These are phyloP conservation scores for Amiota minor DNA, from an alignment of 2,888 invertebrate species.

Conservation along the genomic window DNA sequence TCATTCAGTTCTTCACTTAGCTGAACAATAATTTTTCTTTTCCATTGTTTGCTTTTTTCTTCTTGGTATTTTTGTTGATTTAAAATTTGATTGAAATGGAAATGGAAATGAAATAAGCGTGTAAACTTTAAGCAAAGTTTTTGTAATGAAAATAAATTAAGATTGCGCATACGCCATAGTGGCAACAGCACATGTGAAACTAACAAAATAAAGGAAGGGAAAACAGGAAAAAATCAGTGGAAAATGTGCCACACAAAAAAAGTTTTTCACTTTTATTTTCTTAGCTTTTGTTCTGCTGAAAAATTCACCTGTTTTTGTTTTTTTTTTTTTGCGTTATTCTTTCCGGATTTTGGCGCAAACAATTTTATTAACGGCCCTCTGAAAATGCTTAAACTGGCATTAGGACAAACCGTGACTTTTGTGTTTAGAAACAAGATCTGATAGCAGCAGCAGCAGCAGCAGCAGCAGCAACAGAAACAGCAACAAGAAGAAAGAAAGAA, in stretches of 20 bases:
- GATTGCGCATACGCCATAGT: background rate
- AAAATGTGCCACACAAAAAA: no score
- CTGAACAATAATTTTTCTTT: background rate
- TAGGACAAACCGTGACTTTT: constrained; percentile 39
- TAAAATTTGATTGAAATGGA: background rate
- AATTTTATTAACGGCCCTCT: constrained; percentile 51
- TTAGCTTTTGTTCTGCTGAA: no score
- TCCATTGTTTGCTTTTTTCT: background rate
- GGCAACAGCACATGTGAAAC: no score
- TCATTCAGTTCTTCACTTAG: no score
- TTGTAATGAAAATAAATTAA: no score
- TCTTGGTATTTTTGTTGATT: background rate
- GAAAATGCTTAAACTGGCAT: constrained; percentile 51
- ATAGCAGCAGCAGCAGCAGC: constrained; percentile 32
- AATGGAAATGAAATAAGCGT: no score
- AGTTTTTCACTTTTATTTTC: no score
- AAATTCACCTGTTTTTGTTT: background rate
- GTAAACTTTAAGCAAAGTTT: no score
- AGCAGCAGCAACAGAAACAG: background rate
- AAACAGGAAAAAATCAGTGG: background rate
- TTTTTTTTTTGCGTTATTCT: constrained; percentile 3
- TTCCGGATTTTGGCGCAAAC: constrained; percentile 34
- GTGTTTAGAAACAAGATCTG: background rate
- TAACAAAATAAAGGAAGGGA: background rate
- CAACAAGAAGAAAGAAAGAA: background rate